Evolutionary conservation across 2,797 vertebrate species (phyloP), one percentile per base, ranked within the genome.

Genomic region (Peromyscus melanophrys): DNA sequence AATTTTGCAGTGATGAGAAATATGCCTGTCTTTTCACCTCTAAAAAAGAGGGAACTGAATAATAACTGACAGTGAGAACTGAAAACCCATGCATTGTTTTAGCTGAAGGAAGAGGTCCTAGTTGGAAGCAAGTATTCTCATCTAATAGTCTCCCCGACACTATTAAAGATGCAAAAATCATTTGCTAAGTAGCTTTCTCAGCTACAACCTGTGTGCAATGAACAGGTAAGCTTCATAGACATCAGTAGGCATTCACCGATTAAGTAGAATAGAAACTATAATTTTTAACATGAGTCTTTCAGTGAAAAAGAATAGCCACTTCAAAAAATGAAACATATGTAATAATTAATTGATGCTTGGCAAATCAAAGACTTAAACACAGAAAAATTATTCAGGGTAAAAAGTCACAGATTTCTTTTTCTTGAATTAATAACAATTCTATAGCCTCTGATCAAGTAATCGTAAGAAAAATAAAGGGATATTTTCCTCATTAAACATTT

Each of bases 61-160:
- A 84, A 71, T 12, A 84, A 14, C 21, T 88, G 71, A 4, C 75
- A 37, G 82, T 84, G 40, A 81, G 63, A 61, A 90, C n/a, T 82
- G 17, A 88, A 94, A 96, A 95, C 25, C 34, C 4, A 86, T 80
- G 27, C 1, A 19, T 2, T 46, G 92, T 97, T 84, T 92, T 4
- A 80, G 16, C 21, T 80, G 19, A 91, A 80, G 37, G 31, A 82
- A 89, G 59, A 91, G 6, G 1, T 85, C 31, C 69, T 61, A 69
- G 23, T 25, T 92, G 52, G 37, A 96, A 93, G 78, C 16, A 69
- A 89, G 61, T 46, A 81, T 88, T 93, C 49, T 96, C 37, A 89
- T 46, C n/a, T 93, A 75, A 88, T 19, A 31, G 10, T 84, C 29
- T 67, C 63, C 43, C 49, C 83, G 17, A 96, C 59, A 63, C 11